phyloP scores from a whole-genome alignment of 2,888 invertebrate genomes.

The Cephus sareptanus region DNA sequence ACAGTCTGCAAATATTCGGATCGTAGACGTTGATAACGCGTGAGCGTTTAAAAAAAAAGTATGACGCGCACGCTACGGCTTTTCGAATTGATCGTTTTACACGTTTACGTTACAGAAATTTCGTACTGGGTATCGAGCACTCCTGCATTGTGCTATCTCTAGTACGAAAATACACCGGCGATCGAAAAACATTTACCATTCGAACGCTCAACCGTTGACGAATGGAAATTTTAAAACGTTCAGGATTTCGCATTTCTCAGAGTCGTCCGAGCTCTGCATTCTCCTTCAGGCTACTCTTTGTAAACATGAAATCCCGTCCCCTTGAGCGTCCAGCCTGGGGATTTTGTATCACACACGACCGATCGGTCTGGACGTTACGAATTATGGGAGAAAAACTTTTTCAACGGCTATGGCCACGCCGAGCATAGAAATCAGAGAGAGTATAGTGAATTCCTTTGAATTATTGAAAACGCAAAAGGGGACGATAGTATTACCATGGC shows the following conservation, averaged over 20 bases:
- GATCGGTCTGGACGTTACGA: background rate
- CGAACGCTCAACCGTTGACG: background rate
- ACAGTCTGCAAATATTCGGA: background rate
- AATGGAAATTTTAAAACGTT: background rate
- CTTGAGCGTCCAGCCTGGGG: background rate
- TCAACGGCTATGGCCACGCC: background rate
- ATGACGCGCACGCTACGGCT: background rate
- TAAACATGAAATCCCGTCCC: background rate
- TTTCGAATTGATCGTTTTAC: background rate
- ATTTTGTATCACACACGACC: background rate
- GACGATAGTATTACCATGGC: background rate
- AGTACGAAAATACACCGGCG: background rate
- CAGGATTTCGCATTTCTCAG: background rate
- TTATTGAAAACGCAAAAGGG: background rate
- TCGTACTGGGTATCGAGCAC: background rate
- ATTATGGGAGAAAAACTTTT: background rate
- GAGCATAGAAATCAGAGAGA: background rate
- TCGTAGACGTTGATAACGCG: background rate
- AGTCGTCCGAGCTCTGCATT: background rate
- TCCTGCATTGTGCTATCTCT: background rate
- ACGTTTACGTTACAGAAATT: background rate
- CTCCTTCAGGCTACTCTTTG: background rate
- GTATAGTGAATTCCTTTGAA: background rate
- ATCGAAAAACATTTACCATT: background rate
- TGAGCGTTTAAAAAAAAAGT: background rate